Evolutionary conservation across 2,888 invertebrate species (phyloP).

Genomic region (Chironomus riparius): DNA sequence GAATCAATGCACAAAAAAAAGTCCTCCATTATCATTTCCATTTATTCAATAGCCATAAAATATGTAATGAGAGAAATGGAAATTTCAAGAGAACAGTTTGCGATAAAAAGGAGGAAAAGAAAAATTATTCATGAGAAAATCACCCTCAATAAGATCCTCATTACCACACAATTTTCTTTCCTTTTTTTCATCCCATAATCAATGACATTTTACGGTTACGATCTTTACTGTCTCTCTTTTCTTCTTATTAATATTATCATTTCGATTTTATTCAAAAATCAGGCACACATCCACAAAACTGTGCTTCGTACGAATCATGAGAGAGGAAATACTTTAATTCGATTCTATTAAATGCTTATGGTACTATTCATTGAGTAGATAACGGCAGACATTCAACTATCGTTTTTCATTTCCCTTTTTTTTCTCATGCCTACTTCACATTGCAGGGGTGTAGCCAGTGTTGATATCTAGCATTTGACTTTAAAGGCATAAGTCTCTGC

Average conservation of each 20-base stretch:
- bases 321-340: background rate
- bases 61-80: no score
- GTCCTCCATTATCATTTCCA: background rate
- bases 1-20: background rate
- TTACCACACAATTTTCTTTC: background rate
- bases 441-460: no score
- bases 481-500: no score
- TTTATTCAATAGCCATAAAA: background rate
- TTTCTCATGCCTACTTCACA: background rate
- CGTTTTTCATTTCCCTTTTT: no score
- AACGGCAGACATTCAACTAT: background rate
- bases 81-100: no score
- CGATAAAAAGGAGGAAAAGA: background rate
- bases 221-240: background rate
- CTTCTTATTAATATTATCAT: no score
- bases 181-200: background rate
- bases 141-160: background rate
- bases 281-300: background rate
- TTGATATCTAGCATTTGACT: no score
- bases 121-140: background rate
- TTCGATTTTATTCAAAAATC: background rate
- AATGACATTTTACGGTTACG: background rate
- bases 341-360: background rate
- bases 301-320: no score
- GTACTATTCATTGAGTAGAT: background rate